Conservation (phyloP, 2,888 invertebrate genomes). For the Mystacides longicornis region DNA sequence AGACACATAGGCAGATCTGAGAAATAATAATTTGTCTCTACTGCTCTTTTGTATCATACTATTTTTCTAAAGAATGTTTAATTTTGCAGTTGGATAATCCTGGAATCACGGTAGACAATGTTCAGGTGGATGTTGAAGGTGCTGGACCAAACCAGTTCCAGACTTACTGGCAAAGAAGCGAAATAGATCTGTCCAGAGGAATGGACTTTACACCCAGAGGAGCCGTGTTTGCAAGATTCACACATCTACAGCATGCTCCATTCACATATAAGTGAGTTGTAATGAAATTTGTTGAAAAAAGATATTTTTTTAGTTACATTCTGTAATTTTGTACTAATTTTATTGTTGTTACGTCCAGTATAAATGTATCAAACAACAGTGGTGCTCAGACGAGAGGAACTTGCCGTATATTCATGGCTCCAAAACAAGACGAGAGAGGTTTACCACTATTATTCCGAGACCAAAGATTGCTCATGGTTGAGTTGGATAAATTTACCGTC, state of each 20-base stretch:
- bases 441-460: conserved; percentile 50
- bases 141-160: conserved; percentile 50
- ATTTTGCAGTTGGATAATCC: conserved; percentile 52
- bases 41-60: too few relatives aligned
- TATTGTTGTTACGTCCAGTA: conserved; percentile 30
- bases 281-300: too few relatives aligned
- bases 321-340: too few relatives aligned
- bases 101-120: conserved; percentile 52
- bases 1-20: too few relatives aligned
- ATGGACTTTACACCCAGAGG: conserved; percentile 77
- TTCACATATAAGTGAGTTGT: conserved; percentile 51
- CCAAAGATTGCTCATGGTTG: conserved; percentile 60
- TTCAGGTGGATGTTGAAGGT: conserved; percentile 47
- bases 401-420: conserved; percentile 63
- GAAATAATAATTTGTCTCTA: too few relatives aligned
- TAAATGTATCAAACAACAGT: conserved; percentile 52
- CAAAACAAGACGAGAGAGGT: conserved; percentile 56
- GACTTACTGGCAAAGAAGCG: conserved; percentile 76
- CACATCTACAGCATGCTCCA: conserved; percentile 63
- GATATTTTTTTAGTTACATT: too few relatives aligned
- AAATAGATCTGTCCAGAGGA: conserved; percentile 69
- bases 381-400: conserved; percentile 50
- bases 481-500: conserved; percentile 63
- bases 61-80: not conserved
- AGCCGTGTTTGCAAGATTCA: conserved; percentile 60